A percentile compares a stretch with the other conserved stretches of the same genome.
Evolutionary conservation across 2,113 vertebrate genomes (phyloP).

Genomic region (Ardeotis arabs): DNA sequence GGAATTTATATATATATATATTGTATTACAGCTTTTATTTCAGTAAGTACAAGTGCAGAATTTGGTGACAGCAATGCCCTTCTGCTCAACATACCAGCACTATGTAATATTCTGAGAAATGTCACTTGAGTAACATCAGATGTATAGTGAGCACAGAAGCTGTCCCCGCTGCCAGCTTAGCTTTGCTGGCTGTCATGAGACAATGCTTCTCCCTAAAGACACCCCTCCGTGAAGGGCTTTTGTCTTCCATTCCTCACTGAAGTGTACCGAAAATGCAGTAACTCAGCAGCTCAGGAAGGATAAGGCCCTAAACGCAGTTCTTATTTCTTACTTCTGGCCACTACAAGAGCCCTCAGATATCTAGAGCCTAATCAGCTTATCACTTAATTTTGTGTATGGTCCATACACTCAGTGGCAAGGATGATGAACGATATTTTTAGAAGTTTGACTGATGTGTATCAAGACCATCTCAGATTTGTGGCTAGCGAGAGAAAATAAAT

Average conservation of each 20-base stretch:
- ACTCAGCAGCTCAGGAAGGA: background rate
- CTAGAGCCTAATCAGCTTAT: background rate
- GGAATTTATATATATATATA: background rate
- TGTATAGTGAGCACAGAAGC: background rate
- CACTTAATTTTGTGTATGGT: background rate
- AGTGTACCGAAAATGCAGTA: background rate
- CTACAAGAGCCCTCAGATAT: background rate
- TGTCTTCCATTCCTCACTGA: background rate
- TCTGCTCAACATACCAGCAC: background rate
- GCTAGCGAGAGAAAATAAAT: background rate
- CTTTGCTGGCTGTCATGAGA: background rate
- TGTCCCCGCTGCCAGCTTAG: background rate
- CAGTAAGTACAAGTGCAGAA: background rate
- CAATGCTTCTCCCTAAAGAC: background rate
- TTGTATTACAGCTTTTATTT: background rate
- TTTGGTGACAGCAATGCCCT: background rate
- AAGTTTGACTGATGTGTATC: background rate
- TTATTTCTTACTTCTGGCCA: background rate
- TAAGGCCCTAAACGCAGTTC: background rate
- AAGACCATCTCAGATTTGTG: background rate
- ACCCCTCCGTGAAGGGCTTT: background rate
- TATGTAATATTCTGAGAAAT: background rate
- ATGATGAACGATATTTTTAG: background rate
- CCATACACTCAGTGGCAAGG: background rate
- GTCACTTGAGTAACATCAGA: background rate